Evolutionary conservation across 2,797 vertebrate genomes (phyloP).

Genomic region (Salmo trutta): DNA sequence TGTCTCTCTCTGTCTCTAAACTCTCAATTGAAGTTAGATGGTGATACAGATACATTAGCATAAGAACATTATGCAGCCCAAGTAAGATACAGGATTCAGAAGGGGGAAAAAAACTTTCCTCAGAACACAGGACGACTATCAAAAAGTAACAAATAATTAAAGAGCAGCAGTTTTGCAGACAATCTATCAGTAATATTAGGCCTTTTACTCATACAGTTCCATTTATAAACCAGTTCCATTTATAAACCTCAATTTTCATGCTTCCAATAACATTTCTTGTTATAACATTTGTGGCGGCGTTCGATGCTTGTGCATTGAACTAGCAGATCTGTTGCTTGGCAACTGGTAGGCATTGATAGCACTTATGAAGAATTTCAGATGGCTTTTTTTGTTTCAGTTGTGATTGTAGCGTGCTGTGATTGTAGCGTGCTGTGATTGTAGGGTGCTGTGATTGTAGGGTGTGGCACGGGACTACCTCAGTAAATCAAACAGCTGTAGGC

Average conservation of each 20-base stretch:
- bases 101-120: not conserved
- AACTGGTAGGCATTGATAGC: slow-evolving; percentile 20
- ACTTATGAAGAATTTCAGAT: not conserved
- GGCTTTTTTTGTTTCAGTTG: not conserved
- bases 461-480: too few species aligned
- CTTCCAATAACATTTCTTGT: not conserved
- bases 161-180: too few species aligned
- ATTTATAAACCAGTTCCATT: too few species aligned
- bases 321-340: slow-evolving; percentile 21
- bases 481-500: too few species aligned
- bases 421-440: not conserved
- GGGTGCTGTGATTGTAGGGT: not conserved
- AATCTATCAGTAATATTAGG: not conserved
- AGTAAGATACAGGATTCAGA: not conserved
- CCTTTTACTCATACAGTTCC: too few species aligned
- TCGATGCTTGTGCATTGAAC: not conserved
- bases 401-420: not conserved
- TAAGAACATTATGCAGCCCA: not conserved
- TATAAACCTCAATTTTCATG: too few species aligned
- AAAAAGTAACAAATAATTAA: not conserved
- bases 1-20: not conserved
- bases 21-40: not conserved
- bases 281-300: not conserved
- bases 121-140: not conserved
- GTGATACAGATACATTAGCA: not conserved